These are phyloP conservation scores for Copidosoma aretas DNA, from an alignment of 2,888 invertebrate species.

Conservation along the genomic window DNA sequence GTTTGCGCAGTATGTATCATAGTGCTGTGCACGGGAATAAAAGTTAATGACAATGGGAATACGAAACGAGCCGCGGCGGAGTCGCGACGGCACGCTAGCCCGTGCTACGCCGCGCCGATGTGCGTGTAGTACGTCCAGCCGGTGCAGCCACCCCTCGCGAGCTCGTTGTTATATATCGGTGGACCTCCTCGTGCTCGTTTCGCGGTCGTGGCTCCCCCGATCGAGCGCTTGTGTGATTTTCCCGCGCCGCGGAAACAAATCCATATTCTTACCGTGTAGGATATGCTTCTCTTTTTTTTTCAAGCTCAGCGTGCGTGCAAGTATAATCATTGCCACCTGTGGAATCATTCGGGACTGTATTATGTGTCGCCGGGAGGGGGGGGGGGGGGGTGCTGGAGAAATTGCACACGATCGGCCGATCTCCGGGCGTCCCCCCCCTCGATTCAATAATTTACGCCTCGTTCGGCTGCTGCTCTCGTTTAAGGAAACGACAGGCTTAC, in stretches of 20 bases:
- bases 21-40: no score
- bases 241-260: slow-evolving; percentile 22
- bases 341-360: slow-evolving; percentile 7
- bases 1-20: no score
- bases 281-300: background rate
- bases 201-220: slow-evolving; percentile 28
- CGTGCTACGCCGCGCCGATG: background rate
- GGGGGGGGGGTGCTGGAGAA: no score
- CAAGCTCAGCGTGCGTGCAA: background rate
- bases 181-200: slow-evolving; percentile 27
- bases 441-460: no score
- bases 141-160: background rate
- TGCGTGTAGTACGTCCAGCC: background rate
- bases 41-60: no score
- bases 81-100: background rate
- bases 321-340: slow-evolving; percentile 24
- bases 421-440: no score
- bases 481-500: no score
- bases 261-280: no score
- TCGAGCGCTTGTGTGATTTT: background rate
- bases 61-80: background rate
- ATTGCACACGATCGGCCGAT: no score
- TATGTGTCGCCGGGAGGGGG: no score
- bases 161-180: background rate
- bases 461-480: no score